Evolutionary conservation across 2,888 invertebrate genomes (phyloP).

Genomic region (Drosophila paracracens): DNA sequence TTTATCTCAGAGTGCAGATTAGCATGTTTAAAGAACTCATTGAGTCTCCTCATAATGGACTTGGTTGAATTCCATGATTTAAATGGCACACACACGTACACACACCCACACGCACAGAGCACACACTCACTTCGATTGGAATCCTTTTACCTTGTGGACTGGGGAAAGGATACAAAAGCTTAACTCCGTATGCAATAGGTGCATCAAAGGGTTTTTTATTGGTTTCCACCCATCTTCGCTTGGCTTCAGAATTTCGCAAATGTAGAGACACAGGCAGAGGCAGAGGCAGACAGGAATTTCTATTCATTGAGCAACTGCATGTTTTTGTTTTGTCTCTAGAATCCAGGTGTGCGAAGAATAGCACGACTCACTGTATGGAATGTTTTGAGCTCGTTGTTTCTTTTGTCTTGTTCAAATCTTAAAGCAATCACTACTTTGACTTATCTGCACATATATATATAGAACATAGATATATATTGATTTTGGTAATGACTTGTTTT

Average conservation of each 20-base stretch:
- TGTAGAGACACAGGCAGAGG: background rate
- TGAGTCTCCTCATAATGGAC: conserved; percentile 19
- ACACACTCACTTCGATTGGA: background rate
- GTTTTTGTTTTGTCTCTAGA: background rate
- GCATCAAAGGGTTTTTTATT: conserved; percentile 27
- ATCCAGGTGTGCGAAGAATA: background rate
- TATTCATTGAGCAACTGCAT: conserved; percentile 3
- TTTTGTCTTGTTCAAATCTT: background rate
- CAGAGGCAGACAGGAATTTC: conserved; percentile 13
- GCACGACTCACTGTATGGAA: background rate
- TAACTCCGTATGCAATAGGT: conserved; percentile 9
- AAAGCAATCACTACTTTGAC: background rate
- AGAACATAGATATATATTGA: background rate
- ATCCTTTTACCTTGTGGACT: background rate
- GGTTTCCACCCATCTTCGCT: conserved; percentile 20
- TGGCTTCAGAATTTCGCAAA: conserved; percentile 9
- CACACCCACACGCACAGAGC: background rate
- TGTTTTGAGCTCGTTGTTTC: background rate
- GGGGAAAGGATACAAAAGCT: background rate
- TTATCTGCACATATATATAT: background rate
- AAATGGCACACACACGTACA: background rate
- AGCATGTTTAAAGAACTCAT: conserved; percentile 57
- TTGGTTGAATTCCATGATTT: background rate
- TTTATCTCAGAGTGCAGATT: conserved; percentile 31
- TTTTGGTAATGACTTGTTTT: background rate